Evolutionary conservation across 2,888 invertebrate genomes (phyloP), one percentile per base, ranked within the genome.

Genomic region (Dynastes maya): DNA sequence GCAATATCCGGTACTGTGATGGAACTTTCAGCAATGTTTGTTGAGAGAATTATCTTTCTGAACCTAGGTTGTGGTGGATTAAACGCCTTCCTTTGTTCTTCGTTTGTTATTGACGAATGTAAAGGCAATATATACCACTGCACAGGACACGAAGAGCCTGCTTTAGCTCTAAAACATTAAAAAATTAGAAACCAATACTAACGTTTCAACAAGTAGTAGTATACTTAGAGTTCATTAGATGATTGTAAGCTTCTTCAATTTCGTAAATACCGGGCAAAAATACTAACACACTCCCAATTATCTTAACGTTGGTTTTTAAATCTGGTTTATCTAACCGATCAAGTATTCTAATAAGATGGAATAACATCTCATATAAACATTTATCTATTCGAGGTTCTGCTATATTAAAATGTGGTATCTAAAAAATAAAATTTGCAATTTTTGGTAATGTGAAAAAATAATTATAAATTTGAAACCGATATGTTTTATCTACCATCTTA

Each of bases 1-100:
- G 93, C 94, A 22, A 97, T 93, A 87, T 97, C 96, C 0, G 96
- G 94, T 6, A 97, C 96, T 0, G 97, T 97, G 82, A 97, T 94
- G 70, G 97, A 97, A 88, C 96, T 97, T 89, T 97, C 97, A 0
- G 97, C 97, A 82, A 97, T 96, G 88, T 97, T 97, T 6, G 97
- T 97, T 0, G 97, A 93, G 55, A 97, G 89, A 84, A 97, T 97
- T 68, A 97, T 92, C 88, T 98, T 97, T 79, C 98, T 91, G 81
- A 90, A 88, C 2, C 93, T 93, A 1, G 88, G 86, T n/a, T 91
- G 91, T 1, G 95, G 91, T 13, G 90, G 88, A 67, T 89, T 84
- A 84, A 95, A 95, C 5, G 92, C 93, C 82, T 87, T 88, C 13
- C 88, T 86, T 84, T 95, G 94, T 82, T 95, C 94, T 55, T 93